These are phyloP conservation scores for Diplogasteroides magnus DNA, from an alignment of 1,140 invertebrate genomes.

Conservation along the genomic window DNA sequence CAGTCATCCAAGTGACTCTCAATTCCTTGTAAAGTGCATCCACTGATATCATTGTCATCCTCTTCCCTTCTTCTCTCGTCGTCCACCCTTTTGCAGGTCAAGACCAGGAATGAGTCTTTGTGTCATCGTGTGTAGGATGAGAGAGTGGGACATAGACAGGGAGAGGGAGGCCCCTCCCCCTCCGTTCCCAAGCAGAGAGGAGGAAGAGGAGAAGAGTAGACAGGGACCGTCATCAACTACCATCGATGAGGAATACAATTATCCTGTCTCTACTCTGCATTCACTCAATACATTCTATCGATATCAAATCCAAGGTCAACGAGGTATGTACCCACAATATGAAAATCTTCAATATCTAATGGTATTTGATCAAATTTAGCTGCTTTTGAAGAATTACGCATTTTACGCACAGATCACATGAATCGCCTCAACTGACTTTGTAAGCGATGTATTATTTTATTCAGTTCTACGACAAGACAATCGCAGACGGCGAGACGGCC, in stretches of 20 bases:
- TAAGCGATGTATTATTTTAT: conserved; percentile 21
- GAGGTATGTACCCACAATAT: no score
- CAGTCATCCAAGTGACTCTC: no score
- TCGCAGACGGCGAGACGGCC: conserved; percentile 35
- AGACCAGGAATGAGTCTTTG: no score
- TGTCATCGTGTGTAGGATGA: background rate
- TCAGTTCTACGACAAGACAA: conserved; percentile 36
- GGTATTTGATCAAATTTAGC: no score
- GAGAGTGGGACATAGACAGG: background rate
- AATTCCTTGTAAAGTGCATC: no score
- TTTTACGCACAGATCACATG: background rate
- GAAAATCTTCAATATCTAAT: no score
- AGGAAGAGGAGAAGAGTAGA: background rate
- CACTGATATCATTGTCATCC: no score
- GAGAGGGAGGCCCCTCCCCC: background rate
- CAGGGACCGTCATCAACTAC: background rate
- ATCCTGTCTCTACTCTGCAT: background rate
- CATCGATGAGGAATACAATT: background rate
- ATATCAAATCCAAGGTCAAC: no score
- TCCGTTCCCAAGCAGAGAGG: background rate
- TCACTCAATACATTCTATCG: no score
- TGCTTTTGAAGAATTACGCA: background rate
- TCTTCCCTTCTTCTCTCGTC: no score
- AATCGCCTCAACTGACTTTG: background rate
- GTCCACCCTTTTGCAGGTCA: no score